A percentile compares a stretch with the other conserved stretches of the same genome.
Conservation (phyloP, 2,888 invertebrate genomes). For the Plebejus melissa region DNA sequence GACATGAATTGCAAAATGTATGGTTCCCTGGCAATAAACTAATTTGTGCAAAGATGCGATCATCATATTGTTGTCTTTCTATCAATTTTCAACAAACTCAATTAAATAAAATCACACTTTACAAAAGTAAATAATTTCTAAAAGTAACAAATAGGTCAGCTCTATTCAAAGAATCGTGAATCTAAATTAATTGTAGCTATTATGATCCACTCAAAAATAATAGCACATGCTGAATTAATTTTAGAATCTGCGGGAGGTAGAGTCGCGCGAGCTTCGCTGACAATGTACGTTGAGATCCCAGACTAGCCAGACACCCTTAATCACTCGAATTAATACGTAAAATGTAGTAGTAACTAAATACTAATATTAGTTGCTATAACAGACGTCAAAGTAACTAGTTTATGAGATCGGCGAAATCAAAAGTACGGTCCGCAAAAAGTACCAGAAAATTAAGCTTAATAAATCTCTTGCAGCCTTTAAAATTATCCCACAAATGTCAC, state of each 20-base stretch:
- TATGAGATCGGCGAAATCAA: background rate
- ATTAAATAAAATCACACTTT: background rate
- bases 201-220: conserved; percentile 7
- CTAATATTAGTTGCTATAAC: no score
- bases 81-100: no score
- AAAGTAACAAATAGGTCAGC: conserved; percentile 8
- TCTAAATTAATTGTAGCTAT: conserved; percentile 3
- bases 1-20: no score
- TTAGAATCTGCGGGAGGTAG: conserved; percentile 10
- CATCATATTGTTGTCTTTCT: no score
- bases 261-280: background rate
- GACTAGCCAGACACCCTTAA: background rate
- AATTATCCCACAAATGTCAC: no score
- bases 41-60: no score
- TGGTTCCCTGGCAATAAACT: no score
- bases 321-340: no score
- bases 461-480: no score
- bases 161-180: conserved; percentile 12
- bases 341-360: no score
- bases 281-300: background rate
- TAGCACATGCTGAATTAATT: conserved; percentile 12
- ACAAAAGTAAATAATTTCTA: background rate
- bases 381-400: background rate
- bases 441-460: background rate
- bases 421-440: background rate